A percentile compares a stretch with the other conserved stretches of the same genome.
These are phyloP conservation scores for Dasypolia templi DNA, from an alignment of 2,888 invertebrate species.

Conservation along the genomic window DNA sequence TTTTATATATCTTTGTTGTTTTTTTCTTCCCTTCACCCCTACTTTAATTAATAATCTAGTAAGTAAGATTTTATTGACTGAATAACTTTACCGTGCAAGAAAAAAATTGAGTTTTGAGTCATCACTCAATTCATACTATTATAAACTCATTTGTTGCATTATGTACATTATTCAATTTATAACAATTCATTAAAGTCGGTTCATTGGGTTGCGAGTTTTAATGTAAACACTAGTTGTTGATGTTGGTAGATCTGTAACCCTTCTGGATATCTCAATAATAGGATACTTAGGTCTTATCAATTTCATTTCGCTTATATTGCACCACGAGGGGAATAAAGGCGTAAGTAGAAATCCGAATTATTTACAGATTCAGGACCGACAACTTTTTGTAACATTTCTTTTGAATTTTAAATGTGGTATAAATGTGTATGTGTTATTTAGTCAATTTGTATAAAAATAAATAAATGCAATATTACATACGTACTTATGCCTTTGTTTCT, in stretches of 20 bases:
- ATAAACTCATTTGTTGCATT: constrained; percentile 67
- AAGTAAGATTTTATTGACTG: constrained; percentile 67
- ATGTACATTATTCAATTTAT: constrained; percentile 69
- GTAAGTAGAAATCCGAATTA: constrained; percentile 53
- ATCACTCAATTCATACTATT: constrained; percentile 65
- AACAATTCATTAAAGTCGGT: constrained; percentile 68
- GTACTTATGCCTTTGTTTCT: constrained; percentile 61
- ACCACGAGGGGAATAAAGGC: constrained; percentile 62
- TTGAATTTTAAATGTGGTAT: constrained; percentile 40
- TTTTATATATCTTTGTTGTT: constrained; percentile 79
- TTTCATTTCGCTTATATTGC: constrained; percentile 36
- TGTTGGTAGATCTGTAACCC: constrained; percentile 42
- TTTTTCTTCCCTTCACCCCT: constrained; percentile 72
- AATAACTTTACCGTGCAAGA: constrained; percentile 65
- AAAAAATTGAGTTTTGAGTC: constrained; percentile 54
- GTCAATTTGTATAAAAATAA: constrained; percentile 60
- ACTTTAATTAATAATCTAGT: constrained; percentile 60
- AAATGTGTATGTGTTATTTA: constrained; percentile 60
- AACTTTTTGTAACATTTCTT: constrained; percentile 46
- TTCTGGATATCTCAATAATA: constrained; percentile 23
- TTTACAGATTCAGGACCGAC: constrained; percentile 19
- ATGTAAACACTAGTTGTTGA: constrained; percentile 57
- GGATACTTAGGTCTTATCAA: constrained; percentile 9
- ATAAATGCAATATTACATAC: constrained; percentile 54
- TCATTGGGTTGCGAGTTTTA: constrained; percentile 69